These are phyloP conservation scores for Plagodis dolabraria DNA, from an alignment of 2,888 invertebrate genomes.

Conservation along the genomic window DNA sequence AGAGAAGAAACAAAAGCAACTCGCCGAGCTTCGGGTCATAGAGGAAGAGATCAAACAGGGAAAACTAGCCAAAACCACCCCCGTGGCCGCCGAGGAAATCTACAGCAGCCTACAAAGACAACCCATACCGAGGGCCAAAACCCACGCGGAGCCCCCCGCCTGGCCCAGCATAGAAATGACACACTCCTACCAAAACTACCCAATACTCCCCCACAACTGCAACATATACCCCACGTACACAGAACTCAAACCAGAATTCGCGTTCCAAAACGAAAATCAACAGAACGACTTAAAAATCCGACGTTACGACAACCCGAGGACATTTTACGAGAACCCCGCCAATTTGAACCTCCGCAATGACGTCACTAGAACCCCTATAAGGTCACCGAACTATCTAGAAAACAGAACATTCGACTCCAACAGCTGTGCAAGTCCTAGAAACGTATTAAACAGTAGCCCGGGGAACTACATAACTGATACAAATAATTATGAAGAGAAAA, in stretches of 20 bases:
- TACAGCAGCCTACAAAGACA: constrained; percentile 84
- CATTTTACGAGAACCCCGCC: constrained; percentile 72
- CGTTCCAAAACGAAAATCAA: constrained; percentile 45
- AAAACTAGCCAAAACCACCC: constrained; percentile 86
- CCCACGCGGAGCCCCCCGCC: constrained; percentile 84
- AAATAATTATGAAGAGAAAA: constrained; percentile 60
- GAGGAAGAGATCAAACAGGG: constrained; percentile 95
- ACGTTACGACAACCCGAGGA: constrained; percentile 62
- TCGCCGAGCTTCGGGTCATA: constrained; percentile 90
- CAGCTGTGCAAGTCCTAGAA: constrained; percentile 68
- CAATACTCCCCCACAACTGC: constrained; percentile 67
- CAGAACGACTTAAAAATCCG: constrained; percentile 60
- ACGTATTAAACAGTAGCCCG: constrained; percentile 67
- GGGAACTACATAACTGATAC: constrained; percentile 64
- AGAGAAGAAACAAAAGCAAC: constrained; percentile 94
- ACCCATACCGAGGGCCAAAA: constrained; percentile 89
- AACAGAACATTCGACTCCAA: constrained; percentile 65
- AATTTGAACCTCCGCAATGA: constrained; percentile 52
- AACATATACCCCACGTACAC: constrained; percentile 75
- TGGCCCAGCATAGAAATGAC: constrained; percentile 79
- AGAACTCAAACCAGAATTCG: constrained; percentile 72
- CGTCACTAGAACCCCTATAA: constrained; percentile 54
- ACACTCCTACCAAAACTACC: constrained; percentile 79
- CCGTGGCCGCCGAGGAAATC: constrained; percentile 82
- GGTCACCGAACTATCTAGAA: constrained; percentile 69